phyloP scores from a whole-genome alignment of 1,140 invertebrate genomes.

The Vanessa tameamea region DNA sequence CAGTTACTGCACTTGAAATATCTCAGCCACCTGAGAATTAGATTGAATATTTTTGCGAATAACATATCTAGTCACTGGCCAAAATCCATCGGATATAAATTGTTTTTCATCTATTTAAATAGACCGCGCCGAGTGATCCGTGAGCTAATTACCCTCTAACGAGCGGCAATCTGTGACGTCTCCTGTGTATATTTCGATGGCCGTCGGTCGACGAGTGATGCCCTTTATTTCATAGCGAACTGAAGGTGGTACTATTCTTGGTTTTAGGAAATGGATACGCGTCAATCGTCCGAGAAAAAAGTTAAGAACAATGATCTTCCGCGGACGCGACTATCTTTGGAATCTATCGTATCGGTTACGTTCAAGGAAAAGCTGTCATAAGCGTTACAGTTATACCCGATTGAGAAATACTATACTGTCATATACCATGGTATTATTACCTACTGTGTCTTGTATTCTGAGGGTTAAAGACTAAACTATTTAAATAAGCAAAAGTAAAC shows the following conservation, averaged over 20 bases:
- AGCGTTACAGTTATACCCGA: constrained; percentile 8
- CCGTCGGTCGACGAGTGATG: constrained; percentile 62
- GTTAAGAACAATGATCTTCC: constrained; percentile 66
- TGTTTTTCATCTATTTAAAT: constrained; percentile 68
- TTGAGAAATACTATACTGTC: constrained; percentile 10
- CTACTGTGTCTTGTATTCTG: too few species aligned
- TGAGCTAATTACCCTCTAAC: constrained; percentile 76
- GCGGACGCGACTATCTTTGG: constrained; percentile 56
- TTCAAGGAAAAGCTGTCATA: constrained; percentile 35
- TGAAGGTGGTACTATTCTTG: constrained; percentile 67
- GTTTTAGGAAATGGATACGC: constrained; percentile 74
- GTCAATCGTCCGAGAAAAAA: constrained; percentile 68
- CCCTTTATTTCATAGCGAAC: constrained; percentile 72
- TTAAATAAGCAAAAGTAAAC: too few species aligned
- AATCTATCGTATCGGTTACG: constrained; percentile 60
- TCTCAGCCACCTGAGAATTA: constrained; percentile 32
- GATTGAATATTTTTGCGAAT: constrained; percentile 56
- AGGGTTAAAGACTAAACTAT: too few species aligned
- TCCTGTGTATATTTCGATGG: constrained; percentile 63
- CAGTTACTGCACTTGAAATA: background rate
- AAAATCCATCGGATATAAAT: constrained; percentile 57
- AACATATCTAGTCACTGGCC: constrained; percentile 32
- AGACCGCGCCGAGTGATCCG: constrained; percentile 67
- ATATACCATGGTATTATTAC: too few species aligned
- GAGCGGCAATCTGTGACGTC: constrained; percentile 69